Percentiles rank a stretch among this genome's conserved stretches.
Conservation (phyloP, 2,888 invertebrate species). For the Parnassius glacialis region DNA sequence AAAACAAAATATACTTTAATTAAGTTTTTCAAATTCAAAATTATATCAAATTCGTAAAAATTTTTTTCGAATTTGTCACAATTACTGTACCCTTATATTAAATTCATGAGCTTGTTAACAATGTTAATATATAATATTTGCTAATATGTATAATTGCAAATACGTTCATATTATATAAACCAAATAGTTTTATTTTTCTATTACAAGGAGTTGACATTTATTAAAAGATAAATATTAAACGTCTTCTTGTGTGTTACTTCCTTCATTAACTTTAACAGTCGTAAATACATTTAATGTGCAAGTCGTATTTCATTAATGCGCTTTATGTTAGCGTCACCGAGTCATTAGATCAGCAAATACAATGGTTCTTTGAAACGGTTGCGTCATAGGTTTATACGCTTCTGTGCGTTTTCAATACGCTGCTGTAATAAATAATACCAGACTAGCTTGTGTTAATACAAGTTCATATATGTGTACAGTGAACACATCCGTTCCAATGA, state of each 20-base stretch:
- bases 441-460: background rate
- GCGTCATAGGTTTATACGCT: conserved; percentile 18
- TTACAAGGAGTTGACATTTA: too few relatives aligned
- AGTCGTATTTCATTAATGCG: conserved; percentile 3
- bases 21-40: too few relatives aligned
- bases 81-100: too few relatives aligned
- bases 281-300: background rate
- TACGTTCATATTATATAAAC: too few relatives aligned
- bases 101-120: too few relatives aligned
- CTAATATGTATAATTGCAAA: too few relatives aligned
- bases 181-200: too few relatives aligned
- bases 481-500: conserved; percentile 4
- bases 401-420: conserved; percentile 15
- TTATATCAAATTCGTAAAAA: too few relatives aligned
- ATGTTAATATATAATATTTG: too few relatives aligned
- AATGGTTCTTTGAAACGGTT: conserved; percentile 18
- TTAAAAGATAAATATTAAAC: background rate
- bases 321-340: conserved; percentile 5
- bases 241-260: background rate
- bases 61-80: too few relatives aligned
- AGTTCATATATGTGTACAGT: background rate
- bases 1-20: too few relatives aligned
- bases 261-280: conserved; percentile 2
- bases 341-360: conserved; percentile 5
- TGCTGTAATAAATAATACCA: background rate